These are phyloP conservation scores for Noctilio leporinus DNA, from an alignment of 2,113 vertebrate genomes.

Conservation along the genomic window DNA sequence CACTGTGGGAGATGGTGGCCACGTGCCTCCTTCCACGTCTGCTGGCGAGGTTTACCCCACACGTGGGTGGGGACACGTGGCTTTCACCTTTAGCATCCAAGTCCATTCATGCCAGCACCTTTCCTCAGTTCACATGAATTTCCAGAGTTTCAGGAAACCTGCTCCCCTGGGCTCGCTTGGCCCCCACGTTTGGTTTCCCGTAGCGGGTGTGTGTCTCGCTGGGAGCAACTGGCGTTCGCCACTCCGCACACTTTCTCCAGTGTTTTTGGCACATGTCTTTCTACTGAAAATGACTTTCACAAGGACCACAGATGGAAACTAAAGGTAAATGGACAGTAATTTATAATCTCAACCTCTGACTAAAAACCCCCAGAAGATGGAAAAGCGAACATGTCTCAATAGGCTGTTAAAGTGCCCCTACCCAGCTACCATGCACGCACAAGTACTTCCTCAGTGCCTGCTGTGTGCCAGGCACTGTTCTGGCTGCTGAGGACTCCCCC, in stretches of 20 bases:
- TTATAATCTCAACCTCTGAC: neutral
- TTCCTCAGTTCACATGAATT: neutral
- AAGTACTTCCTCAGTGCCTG: accelerated
- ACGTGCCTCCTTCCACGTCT: neutral
- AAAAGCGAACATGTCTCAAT: neutral
- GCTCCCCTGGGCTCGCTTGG: neutral
- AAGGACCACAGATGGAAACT: neutral
- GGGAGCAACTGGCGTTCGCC: neutral
- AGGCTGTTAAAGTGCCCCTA: neutral
- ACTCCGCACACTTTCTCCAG: neutral
- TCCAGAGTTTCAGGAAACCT: neutral
- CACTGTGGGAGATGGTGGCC: neutral
- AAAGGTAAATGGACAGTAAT: neutral
- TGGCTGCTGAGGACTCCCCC: neutral
- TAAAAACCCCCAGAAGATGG: neutral
- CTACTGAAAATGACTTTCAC: neutral
- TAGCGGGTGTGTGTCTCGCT: neutral
- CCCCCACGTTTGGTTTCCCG: neutral
- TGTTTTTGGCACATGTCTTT: neutral
- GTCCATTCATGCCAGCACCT: slow-evolving; percentile 18
- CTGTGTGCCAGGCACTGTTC: neutral
- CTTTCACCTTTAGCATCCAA: slow-evolving; percentile 41
- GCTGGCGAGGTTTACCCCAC: neutral
- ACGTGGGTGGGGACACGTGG: neutral
- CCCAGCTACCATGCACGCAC: neutral